Percentiles rank a stretch among this genome's conserved stretches.
phyloP scores from a whole-genome alignment of 2,888 invertebrate species.

The Alloplasta piceator region DNA sequence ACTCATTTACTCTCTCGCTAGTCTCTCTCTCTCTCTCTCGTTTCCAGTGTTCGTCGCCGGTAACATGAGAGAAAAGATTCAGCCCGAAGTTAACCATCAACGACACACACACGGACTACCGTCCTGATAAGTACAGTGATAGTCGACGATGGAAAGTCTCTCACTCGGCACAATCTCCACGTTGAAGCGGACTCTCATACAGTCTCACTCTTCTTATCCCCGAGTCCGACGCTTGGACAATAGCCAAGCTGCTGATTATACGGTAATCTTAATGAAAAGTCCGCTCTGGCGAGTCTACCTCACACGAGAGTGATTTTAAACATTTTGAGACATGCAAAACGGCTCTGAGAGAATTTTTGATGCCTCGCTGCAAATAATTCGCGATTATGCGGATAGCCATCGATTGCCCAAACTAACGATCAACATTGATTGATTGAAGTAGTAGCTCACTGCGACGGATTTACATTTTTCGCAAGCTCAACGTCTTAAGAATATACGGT shows the following conservation, averaged over 20 bases:
- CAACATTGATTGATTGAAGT: no score
- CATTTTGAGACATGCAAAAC: constrained; percentile 4
- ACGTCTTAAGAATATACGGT: no score
- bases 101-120: constrained; percentile 32
- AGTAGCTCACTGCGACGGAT: no score
- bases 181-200: background rate
- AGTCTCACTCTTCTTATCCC: constrained; percentile 55
- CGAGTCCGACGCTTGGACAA: constrained; percentile 73
- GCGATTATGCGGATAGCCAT: no score
- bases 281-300: constrained; percentile 58
- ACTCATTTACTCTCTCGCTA: constrained; percentile 72
- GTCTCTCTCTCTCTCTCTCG: constrained; percentile 56
- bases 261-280: constrained; percentile 74
- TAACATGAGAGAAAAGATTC: constrained; percentile 75
- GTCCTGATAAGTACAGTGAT: constrained; percentile 19
- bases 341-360: no score
- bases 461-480: no score
- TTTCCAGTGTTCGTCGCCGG: constrained; percentile 17
- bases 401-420: no score
- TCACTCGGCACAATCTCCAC: constrained; percentile 2
- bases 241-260: constrained; percentile 76
- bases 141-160: background rate
- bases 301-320: constrained; percentile 48
- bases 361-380: no score
- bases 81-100: constrained; percentile 41